phyloP scores from a whole-genome alignment of 2,888 invertebrate species.

The Tipula confusa region DNA sequence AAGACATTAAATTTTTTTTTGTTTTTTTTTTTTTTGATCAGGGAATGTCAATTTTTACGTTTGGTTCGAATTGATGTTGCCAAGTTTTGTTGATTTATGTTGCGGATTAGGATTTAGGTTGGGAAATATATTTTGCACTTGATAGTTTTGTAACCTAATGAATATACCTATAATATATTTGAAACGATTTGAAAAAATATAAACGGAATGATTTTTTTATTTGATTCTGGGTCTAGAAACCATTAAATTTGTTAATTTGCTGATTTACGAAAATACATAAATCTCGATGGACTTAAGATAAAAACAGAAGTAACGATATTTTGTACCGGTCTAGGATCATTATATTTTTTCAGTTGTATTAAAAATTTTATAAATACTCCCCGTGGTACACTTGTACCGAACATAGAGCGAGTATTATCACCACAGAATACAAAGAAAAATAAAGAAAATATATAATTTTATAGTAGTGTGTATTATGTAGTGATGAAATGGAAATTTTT shows the following conservation, averaged over 20 bases:
- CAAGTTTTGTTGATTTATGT: background rate
- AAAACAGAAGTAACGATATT: background rate
- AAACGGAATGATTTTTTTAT: too few species aligned
- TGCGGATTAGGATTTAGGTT: background rate
- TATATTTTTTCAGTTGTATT: too few species aligned
- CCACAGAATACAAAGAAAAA: background rate
- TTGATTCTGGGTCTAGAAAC: background rate
- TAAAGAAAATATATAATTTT: background rate
- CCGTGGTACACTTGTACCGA: background rate
- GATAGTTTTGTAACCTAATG: too few species aligned
- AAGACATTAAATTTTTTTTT: background rate
- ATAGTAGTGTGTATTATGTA: background rate
- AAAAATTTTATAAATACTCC: background rate
- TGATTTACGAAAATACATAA: too few species aligned
- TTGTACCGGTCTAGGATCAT: too few species aligned
- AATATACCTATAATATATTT: too few species aligned
- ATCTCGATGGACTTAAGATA: too few species aligned
- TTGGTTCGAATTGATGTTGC: background rate
- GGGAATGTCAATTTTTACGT: background rate
- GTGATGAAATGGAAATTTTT: slow-evolving; percentile 3
- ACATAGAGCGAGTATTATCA: background rate
- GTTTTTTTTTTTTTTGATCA: too few species aligned
- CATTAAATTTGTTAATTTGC: too few species aligned
- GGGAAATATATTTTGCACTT: too few species aligned
- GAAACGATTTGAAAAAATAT: too few species aligned